Base-by-base conservation (phyloP, 1,140 invertebrate genomes). In the Drosophila triauraria region DNA sequence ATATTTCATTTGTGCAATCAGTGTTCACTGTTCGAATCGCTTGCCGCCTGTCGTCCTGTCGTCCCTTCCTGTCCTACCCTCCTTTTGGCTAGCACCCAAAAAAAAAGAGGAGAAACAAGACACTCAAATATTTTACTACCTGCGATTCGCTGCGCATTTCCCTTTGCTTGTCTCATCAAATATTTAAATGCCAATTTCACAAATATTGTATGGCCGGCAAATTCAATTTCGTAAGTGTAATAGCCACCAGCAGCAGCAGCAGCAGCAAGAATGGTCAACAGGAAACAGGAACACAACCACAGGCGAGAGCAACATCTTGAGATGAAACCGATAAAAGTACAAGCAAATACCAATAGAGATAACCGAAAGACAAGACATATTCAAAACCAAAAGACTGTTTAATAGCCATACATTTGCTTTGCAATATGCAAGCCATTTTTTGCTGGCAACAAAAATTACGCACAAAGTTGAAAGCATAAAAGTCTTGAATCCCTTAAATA, bases 171-270 rank as follows among this genome's bases (percentile, higher is more conserved):
- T 69, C 80, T 87, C 83, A 87, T 87, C 80, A 87, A 87, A 88
- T 87, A 87, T 87, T 87, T 78, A 87, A 84, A 88, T 87, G 83
- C 77, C 83, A 87, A 87, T 87, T 87, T 88, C 83, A 80, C 83
- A 88, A 87, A 87, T 87, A 88, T 82, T 84, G 48, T 72, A 78
- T 58, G 67, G 65, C 58, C 70, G 48, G 76, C 74, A 88, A 87
- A 87, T 80, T 88, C 84, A 87, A 87, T 87, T 87, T 88, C 48
- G 77, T 79, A 87, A 80, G 68, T 87, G 76, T 88, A 87, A 88
- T 71, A 64, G 65, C 71, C 61, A 63, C 8, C 50, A 77, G 27
- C 42, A 43, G 42, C 38, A 53, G n/a, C 38, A 53, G n/a, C 23
- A 50, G 30, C n/a, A 51, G 30, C 40, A 44, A 53, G 44, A 56